Conservation (phyloP, 2,888 invertebrate species). For the Craniophora ligustri region DNA sequence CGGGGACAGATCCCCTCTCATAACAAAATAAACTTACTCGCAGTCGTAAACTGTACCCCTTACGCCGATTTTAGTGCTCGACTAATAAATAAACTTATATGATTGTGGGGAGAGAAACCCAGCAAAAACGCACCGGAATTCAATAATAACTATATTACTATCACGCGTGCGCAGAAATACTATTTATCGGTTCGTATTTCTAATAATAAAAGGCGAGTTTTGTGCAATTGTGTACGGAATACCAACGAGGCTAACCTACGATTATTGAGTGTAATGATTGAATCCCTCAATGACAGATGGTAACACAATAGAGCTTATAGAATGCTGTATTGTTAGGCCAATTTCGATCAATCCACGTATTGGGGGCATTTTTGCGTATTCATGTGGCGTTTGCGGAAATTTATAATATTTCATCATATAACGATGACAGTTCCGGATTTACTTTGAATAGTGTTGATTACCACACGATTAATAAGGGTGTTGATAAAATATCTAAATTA, state of each 20-base stretch:
- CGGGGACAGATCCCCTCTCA: slow-evolving; percentile 72
- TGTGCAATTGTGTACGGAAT: slow-evolving; percentile 67
- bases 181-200: slow-evolving; percentile 72
- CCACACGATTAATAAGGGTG: slow-evolving; percentile 42
- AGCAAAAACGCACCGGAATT: slow-evolving; percentile 61
- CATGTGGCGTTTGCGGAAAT: slow-evolving; percentile 65
- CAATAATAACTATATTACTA: slow-evolving; percentile 79
- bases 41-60: slow-evolving; percentile 81
- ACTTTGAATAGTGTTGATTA: slow-evolving; percentile 52
- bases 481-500: slow-evolving; percentile 9
- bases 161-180: slow-evolving; percentile 70
- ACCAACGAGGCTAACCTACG: slow-evolving; percentile 69
- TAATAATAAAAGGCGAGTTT: slow-evolving; percentile 72
- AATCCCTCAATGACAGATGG: slow-evolving; percentile 84
- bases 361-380: slow-evolving; percentile 82
- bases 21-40: slow-evolving; percentile 77
- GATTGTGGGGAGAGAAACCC: slow-evolving; percentile 71
- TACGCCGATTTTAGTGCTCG: slow-evolving; percentile 77
- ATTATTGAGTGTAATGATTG: slow-evolving; percentile 77
- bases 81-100: slow-evolving; percentile 84
- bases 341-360: slow-evolving; percentile 71
- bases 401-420: slow-evolving; percentile 67
- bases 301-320: slow-evolving; percentile 68
- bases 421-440: slow-evolving; percentile 67
- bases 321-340: slow-evolving; percentile 75